phyloP scores from a whole-genome alignment of 2,888 invertebrate species.

The Stenolophus ochropezus region DNA sequence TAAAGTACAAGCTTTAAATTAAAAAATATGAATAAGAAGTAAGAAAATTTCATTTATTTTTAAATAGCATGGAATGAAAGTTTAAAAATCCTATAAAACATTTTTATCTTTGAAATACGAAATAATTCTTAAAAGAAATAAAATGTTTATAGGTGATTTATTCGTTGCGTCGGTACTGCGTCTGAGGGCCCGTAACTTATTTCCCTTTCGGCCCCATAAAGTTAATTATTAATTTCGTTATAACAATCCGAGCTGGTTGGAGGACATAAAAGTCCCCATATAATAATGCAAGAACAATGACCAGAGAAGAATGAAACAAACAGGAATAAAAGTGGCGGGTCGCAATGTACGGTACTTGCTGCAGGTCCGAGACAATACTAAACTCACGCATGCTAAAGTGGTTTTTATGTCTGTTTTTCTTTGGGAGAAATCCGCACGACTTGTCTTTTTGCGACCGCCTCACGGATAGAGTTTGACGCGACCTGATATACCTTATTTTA shows the following conservation, averaged over 20 bases:
- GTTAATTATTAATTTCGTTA: conserved; percentile 38
- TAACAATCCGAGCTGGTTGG: conserved; percentile 22
- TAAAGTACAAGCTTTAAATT: no score
- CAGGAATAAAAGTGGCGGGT: not conserved
- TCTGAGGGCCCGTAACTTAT: conserved; percentile 22
- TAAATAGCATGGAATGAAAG: not conserved
- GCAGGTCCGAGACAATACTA: conserved; percentile 26
- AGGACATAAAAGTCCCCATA: conserved; percentile 38
- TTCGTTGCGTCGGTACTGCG: not conserved
- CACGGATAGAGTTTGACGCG: conserved; percentile 32
- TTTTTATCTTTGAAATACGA: not conserved
- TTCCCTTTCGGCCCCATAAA: conserved; percentile 15
- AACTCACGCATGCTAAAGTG: conserved; percentile 10
- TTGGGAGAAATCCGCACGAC: not conserved
- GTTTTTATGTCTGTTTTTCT: not conserved
- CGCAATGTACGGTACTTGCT: conserved; percentile 41
- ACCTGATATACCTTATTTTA: conserved; percentile 56
- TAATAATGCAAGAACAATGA: conserved; percentile 39
- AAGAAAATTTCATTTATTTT: not conserved
- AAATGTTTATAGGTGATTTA: conserved; percentile 20
- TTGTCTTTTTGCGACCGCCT: conserved; percentile 18
- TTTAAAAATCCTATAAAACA: not conserved
- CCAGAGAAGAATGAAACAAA: conserved; percentile 29
- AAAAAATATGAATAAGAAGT: no score
- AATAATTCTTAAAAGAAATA: not conserved